Conservation (phyloP, 2,113 vertebrate genomes). For the Tonatia bakeri region DNA sequence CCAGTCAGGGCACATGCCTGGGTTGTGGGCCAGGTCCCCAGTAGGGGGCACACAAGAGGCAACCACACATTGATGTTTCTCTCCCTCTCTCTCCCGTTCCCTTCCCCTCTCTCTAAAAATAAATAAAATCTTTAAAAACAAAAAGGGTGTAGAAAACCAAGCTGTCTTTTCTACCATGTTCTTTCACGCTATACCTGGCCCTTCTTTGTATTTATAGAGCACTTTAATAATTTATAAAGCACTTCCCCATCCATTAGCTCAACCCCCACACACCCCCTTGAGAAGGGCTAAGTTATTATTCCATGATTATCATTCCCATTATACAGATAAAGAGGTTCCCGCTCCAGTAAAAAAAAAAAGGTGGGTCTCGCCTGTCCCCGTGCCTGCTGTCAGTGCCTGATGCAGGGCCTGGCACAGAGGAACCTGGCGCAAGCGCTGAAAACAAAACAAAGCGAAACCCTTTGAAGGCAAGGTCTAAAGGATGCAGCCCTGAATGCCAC, state of each 20-base stretch:
- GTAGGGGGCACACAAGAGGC: no score
- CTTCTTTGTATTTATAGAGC: neutral
- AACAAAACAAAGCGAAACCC: neutral
- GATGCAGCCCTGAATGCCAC: neutral
- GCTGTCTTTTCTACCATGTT: neutral
- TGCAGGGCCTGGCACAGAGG: fast-evolving
- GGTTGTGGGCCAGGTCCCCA: no score
- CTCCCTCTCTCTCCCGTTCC: no score
- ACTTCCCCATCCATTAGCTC: neutral
- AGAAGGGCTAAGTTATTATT: neutral
- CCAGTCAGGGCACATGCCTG: no score
- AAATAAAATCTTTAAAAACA: neutral
- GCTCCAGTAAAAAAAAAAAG: neutral
- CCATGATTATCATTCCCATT: neutral
- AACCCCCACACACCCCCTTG: neutral
- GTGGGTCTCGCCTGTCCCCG: neutral
- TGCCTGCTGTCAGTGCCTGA: neutral
- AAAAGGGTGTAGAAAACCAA: neutral
- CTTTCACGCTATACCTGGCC: neutral
- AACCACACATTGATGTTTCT: no score
- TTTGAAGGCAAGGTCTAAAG: neutral
- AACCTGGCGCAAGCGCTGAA: no score
- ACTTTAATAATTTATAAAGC: conserved; percentile 47
- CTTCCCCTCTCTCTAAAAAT: no score
- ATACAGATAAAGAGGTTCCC: neutral